Evolutionary conservation across 2,113 vertebrate species (phyloP).

Genomic region (Ursus arctos): DNA sequence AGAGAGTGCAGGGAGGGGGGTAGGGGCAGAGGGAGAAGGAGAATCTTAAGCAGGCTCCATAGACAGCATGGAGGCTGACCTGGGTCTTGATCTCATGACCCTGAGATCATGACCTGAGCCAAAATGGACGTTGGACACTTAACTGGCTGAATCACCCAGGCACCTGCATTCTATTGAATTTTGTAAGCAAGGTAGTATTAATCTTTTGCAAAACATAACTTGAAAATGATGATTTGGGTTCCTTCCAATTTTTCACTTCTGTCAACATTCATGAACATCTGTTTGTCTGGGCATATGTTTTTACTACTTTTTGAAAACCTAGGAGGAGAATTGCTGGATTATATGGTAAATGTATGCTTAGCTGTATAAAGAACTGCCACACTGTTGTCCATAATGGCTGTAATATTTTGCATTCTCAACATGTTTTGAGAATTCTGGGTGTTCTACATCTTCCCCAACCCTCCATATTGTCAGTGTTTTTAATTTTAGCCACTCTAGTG

Average conservation of each 20-base stretch:
- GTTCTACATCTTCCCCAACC: not conserved
- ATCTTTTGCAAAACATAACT: not conserved
- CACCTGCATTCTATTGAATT: not conserved
- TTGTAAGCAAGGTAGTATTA: not conserved
- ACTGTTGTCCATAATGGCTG: not conserved
- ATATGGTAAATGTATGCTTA: not conserved
- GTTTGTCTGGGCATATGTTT: not conserved
- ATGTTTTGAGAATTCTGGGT: not conserved
- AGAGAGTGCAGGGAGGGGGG: not conserved
- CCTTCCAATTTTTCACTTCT: not conserved
- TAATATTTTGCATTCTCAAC: not conserved
- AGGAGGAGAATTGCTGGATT: not conserved
- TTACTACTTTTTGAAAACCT: not conserved
- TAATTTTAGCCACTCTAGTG: not conserved
- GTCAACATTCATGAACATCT: not conserved
- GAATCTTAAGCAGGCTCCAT: not conserved
- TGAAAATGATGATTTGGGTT: not conserved
- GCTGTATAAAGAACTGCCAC: not conserved
- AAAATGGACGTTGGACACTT: not conserved
- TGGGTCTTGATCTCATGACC: not conserved
- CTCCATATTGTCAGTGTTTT: not conserved
- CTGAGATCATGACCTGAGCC: not conserved
- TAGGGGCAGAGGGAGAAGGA: not conserved
- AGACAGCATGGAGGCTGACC: not conserved
- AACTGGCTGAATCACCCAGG: not conserved